phyloP scores from a whole-genome alignment of 2,888 invertebrate genomes.

The Cerceris rybyensis region DNA sequence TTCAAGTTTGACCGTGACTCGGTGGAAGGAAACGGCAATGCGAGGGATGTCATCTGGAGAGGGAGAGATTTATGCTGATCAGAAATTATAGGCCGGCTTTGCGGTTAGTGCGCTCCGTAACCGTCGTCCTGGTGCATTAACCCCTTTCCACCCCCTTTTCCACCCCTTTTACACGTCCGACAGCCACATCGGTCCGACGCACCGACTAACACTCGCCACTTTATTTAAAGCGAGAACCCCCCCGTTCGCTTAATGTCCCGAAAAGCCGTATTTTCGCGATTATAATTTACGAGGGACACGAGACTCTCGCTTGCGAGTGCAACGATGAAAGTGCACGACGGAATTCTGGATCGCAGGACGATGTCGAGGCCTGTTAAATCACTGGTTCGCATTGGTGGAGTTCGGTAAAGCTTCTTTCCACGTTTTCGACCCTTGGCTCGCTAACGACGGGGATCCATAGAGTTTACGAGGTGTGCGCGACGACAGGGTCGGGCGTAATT shows the following conservation, averaged over 20 bases:
- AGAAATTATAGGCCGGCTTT: conserved; percentile 67
- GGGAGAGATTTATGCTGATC: conserved; percentile 69
- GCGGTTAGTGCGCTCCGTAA: conserved; percentile 51
- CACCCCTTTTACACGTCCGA: conserved; percentile 21
- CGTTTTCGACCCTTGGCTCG: conserved; percentile 15
- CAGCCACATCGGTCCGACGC: conserved; percentile 13
- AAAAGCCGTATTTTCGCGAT: conserved; percentile 72
- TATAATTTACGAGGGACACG: conserved; percentile 68
- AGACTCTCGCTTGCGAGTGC: neutral
- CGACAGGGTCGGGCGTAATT: conserved; percentile 20
- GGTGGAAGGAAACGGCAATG: conserved; percentile 52
- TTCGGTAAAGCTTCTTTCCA: conserved; percentile 25
- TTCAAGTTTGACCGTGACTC: conserved; percentile 66
- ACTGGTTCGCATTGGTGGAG: neutral
- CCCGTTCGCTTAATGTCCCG: conserved; percentile 71
- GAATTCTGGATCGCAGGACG: neutral
- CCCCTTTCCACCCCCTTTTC: conserved; percentile 24
- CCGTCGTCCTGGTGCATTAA: conserved; percentile 63
- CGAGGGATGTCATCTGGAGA: conserved; percentile 42
- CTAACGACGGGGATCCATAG: conserved; percentile 19
- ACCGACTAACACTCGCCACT: conserved; percentile 45
- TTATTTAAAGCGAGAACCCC: conserved; percentile 58
- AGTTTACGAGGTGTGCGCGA: conserved; percentile 29
- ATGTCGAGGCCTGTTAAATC: conserved; percentile 18
- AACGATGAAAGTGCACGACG: neutral